phyloP scores from a whole-genome alignment of 2,797 vertebrate species.

The Leuciscus waleckii region DNA sequence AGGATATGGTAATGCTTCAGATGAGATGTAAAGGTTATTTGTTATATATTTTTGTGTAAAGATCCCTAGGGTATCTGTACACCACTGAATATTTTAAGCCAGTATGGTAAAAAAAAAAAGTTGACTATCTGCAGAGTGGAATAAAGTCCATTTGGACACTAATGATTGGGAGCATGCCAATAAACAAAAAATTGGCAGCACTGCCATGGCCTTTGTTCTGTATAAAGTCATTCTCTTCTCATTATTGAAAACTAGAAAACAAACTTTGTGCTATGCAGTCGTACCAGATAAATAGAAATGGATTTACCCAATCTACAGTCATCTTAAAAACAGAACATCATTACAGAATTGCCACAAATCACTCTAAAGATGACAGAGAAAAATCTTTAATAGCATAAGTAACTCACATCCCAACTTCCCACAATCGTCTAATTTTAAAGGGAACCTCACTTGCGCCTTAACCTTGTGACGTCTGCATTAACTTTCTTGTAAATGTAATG shows the following conservation, averaged over 20 bases:
- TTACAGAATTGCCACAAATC: not conserved
- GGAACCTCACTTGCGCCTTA: constrained; percentile 28
- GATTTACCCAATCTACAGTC: not conserved
- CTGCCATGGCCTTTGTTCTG: constrained; percentile 47
- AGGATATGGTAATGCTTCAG: constrained; percentile 28
- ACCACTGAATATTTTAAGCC: constrained; percentile 25
- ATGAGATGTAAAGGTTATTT: constrained; percentile 44
- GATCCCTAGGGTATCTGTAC: constrained; percentile 12
- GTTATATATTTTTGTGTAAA: constrained; percentile 44
- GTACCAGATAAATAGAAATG: constrained; percentile 15
- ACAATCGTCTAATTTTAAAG: constrained; percentile 23
- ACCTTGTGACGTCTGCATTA: constrained; percentile 17
- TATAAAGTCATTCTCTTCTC: constrained; percentile 19
- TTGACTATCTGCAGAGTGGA: constrained; percentile 79
- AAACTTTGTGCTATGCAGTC: constrained; percentile 40
- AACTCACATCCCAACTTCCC: constrained; percentile 18
- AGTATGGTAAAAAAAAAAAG: constrained; percentile 33
- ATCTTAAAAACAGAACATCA: constrained; percentile 1
- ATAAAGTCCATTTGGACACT: constrained; percentile 64
- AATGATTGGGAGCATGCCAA: constrained; percentile 58
- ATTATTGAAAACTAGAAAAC: constrained; percentile 30
- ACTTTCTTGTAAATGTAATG: constrained; percentile 46
- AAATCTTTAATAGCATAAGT: not conserved
- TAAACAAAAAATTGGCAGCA: constrained; percentile 68
- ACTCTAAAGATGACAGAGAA: constrained; percentile 17